These are phyloP conservation scores for Lamellibrachia luymesi DNA, from an alignment of 1,140 invertebrate species.

Conservation along the genomic window DNA sequence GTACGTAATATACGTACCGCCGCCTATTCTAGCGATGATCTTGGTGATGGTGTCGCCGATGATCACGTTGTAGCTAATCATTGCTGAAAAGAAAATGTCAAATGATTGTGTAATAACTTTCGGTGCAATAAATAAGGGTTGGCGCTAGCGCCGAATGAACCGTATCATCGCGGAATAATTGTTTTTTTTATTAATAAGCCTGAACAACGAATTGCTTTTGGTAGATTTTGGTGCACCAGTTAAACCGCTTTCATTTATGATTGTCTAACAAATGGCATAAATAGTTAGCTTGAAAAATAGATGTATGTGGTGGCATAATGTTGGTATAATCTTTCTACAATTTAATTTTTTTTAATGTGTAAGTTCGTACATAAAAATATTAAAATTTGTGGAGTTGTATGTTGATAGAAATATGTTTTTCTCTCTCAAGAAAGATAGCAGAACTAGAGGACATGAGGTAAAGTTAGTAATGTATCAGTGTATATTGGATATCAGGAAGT, in stretches of 20 bases:
- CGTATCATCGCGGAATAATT: background rate
- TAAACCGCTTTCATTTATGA: background rate
- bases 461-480: too few species aligned
- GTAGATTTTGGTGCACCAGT: background rate
- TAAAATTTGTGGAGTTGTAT: background rate
- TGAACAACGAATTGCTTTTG: background rate
- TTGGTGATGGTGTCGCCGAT: conserved; percentile 87
- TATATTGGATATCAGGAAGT: too few species aligned
- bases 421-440: too few species aligned
- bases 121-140: background rate
- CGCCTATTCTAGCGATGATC: conserved; percentile 67
- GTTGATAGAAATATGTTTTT: too few species aligned
- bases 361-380: background rate
- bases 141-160: background rate
- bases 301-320: background rate
- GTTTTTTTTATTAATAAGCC: background rate
- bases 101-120: background rate
- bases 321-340: background rate
- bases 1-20: conserved; percentile 37
- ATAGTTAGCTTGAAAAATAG: background rate
- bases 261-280: background rate
- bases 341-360: background rate
- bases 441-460: too few species aligned
- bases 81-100: conserved; percentile 65
- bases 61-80: conserved; percentile 88